Evolutionary conservation across 37 sponge, comb jelly and placozoan species (phyloP).

Genomic region (Haliclona indistincta): DNA sequence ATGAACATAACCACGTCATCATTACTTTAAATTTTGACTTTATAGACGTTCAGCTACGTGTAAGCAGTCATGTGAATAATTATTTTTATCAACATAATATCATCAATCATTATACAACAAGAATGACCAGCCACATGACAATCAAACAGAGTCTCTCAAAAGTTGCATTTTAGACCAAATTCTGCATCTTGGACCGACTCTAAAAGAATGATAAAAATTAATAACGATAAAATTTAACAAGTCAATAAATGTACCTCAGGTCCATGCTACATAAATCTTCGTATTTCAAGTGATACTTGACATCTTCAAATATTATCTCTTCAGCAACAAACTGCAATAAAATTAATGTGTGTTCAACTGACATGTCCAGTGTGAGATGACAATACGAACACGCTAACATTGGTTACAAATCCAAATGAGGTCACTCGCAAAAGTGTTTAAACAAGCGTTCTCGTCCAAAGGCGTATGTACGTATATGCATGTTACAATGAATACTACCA

Average conservation of each 20-base stretch:
- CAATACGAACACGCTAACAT: not conserved
- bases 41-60: not conserved
- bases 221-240: not conserved
- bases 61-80: no score
- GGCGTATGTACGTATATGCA: no score
- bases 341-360: not conserved
- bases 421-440: no score
- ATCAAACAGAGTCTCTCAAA: not conserved
- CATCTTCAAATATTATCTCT: conserved; percentile 53
- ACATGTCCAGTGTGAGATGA: not conserved
- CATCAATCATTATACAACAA: not conserved
- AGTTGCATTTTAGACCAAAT: conserved; percentile 44
- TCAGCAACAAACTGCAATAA: conserved; percentile 52
- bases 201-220: not conserved
- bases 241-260: conserved; percentile 25
- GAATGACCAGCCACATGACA: not conserved
- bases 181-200: conserved; percentile 66
- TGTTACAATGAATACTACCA: no score
- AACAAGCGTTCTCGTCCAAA: no score
- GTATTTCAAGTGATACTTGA: conserved; percentile 34
- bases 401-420: conserved; percentile 2
- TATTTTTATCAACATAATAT: not conserved
- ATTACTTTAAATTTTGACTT: no score
- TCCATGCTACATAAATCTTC: conserved; percentile 53
- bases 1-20: no score